Base-by-base conservation (phyloP, 2,888 invertebrate species). In the Acholoe squamosa region DNA sequence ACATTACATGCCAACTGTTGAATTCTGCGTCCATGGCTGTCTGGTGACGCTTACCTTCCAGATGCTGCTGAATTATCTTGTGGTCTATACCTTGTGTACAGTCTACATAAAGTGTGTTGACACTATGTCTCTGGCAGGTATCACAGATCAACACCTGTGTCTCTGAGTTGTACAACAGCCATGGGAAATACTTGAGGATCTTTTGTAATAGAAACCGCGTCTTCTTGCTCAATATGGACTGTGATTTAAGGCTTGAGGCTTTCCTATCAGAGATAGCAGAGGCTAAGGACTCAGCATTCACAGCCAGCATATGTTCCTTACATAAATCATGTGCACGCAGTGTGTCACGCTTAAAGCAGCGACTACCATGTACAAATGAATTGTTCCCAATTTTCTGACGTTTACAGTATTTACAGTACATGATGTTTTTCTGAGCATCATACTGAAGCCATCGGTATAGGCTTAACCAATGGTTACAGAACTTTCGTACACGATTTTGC, bases 341-440 rank as follows among this genome's bases (percentile, higher is more conserved):
- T 43, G 80, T 80, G 34, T 80, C 80, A 19, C 80, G 80, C n/a
- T 80, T 80, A 19, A 80, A 80, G n/a, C 80, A 80, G 12, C 80
- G 80, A 43, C 80, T 80, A 3, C 80, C 80, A 7, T 80, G 80
- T 0, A 80, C 43, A 43, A 80, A 80, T 22, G 80, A 80, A 43
- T 80, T 80, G n/a, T 80, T 80, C 22, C 80, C 80, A 19, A 80
- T 34, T 0, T 80, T 80, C 43, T 80, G 80, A 10, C 22, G 33
- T 16, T 34, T 14, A 43, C 80, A 80, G 3, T 10, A 33, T 19
- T 34, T 43, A 43, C 80, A 80, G n/a, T n/a, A 80, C 80, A 80
- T 80, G 80, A 34, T 33, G n/a, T 80, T 43, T 10, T 33, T 16
- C n/a, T 80, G 34, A 10, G 34, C 80, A n/a, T 80, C 80, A 43